Conservation (phyloP, 2,888 invertebrate genomes). For the Leucophenga montana region DNA sequence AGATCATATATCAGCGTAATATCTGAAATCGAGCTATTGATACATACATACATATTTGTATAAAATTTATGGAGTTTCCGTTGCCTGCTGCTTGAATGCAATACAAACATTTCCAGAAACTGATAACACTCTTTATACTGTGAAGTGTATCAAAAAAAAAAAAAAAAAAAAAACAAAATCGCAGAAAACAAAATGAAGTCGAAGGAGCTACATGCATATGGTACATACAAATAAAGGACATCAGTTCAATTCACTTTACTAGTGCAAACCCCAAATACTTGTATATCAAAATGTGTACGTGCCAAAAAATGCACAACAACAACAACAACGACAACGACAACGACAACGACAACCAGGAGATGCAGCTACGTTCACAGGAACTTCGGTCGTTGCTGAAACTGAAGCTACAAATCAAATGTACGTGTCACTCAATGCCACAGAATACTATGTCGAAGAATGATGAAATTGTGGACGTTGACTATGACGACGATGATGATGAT, state of each 20-base stretch:
- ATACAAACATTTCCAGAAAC: too few relatives aligned
- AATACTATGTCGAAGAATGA: background rate
- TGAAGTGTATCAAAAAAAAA: too few relatives aligned
- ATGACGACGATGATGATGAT: slow-evolving; percentile 40
- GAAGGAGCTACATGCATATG: too few relatives aligned
- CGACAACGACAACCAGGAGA: too few relatives aligned
- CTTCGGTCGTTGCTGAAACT: background rate
- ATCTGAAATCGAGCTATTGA: too few relatives aligned
- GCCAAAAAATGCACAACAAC: background rate
- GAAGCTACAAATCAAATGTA: slow-evolving; percentile 29
- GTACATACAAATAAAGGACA: background rate
- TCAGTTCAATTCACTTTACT: background rate
- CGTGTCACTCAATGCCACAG: slow-evolving; percentile 57
- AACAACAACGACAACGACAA: slow-evolving; percentile 7
- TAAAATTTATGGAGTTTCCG: too few relatives aligned
- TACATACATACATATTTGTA: too few relatives aligned
- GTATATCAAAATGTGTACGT: slow-evolving; percentile 6
- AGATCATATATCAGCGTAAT: too few relatives aligned
- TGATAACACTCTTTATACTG: too few relatives aligned
- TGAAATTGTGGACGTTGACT: slow-evolving; percentile 56
- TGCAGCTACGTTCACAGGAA: background rate
- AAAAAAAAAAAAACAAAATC: too few relatives aligned
- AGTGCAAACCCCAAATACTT: background rate
- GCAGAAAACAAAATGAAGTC: too few relatives aligned
- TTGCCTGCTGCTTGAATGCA: too few relatives aligned